Base-by-base conservation (phyloP, 2,797 vertebrate species). In the Macropus fuliginosus region DNA sequence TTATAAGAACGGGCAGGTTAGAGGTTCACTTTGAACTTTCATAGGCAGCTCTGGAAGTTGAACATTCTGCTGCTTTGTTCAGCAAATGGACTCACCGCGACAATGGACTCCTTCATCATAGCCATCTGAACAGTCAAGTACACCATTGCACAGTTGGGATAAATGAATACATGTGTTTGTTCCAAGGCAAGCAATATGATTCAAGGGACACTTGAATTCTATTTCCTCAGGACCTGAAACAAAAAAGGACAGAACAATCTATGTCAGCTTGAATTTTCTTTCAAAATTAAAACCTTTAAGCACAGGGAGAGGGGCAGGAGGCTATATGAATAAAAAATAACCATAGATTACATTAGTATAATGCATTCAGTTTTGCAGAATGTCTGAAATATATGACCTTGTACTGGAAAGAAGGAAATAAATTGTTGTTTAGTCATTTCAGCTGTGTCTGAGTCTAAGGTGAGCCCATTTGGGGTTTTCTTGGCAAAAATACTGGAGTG, bases 21-120 rank as follows among this genome's bases (percentile, higher is more conserved):
- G 4, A 92, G 16, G 0, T 62, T 96, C 11, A 91, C 29, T 97
- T 66, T 92, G 34, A 93, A 56, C 0, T 55, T 56, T 74, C 54
- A n/a, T 54, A 92, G 87, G 57, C 55, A 91, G 13, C 28, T 10
- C 21, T 34, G 57, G 91, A 91, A 54, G 54, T 52, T 54, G 54
- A 96, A 74, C 55, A 52, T 31, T 90, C 24, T n/a, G 1, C 90
- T 54, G 0, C 3, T 8, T 95, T 92, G 55, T 87, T 89, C 12
- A 29, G n/a, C 3, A 97, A 56, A 91, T 24, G 29, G 18, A 99
- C 99, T 99, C 98, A 99, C 99, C 99, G 98, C 99, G 98, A 98
- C 99, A 99, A 94, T 99, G 99, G 21, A 99, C 99, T 90, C 99
- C 99, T 98, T 99, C 99, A 0, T 99, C 99, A 11, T 98, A 99